Evolutionary conservation across 1,140 invertebrate genomes (phyloP), one percentile per base, ranked within the genome.

Genomic region (Acarapis woodi): DNA sequence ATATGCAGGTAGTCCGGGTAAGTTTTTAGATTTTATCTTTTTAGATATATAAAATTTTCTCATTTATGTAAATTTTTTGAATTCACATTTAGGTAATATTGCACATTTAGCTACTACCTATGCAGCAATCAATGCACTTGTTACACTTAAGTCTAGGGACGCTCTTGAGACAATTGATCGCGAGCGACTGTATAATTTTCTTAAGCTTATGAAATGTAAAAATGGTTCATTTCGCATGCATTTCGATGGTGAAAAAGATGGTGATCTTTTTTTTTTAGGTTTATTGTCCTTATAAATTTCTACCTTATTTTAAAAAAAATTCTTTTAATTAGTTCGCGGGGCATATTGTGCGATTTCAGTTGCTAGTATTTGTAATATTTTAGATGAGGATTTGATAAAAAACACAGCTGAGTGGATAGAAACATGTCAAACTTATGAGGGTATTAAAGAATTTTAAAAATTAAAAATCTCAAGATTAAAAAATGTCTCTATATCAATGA

Each of bases 41-140:
- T n/a, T n/a, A n/a, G n/a, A n/a, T 39, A 20, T 23, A n/a, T n/a
- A n/a, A n/a, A 14, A 37, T 8, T 34, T 28, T 20, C n/a, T n/a
- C 22, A 16, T 10, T 15, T n/a, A 25, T 44, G 39, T 53, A 54
- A 10, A 43, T 61, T 36, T 48, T 52, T 22, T 33, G 48, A n/a
- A 61, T 61, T 46, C 41, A 61, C n/a, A 46, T 14, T 87, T 85
- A 0, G 67, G 68, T 3, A 88, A 97, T 54, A 59, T 67, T 49
- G 59, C 85, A 20, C 90, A 99, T 60, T 61, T 97, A 35, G 90
- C 88, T 1, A 69, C 87, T 22, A 96, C 88, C 4, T 99, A 94
- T 62, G 90, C 87, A 32, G 85, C 88, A 42, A 69, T 96, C 1
- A 87, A 82, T 62, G 69, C 82, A 6, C 58, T 97, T 3, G 74